Evolutionary conservation across 2,113 vertebrate genomes (phyloP).

Genomic region (Albula glossodonta): DNA sequence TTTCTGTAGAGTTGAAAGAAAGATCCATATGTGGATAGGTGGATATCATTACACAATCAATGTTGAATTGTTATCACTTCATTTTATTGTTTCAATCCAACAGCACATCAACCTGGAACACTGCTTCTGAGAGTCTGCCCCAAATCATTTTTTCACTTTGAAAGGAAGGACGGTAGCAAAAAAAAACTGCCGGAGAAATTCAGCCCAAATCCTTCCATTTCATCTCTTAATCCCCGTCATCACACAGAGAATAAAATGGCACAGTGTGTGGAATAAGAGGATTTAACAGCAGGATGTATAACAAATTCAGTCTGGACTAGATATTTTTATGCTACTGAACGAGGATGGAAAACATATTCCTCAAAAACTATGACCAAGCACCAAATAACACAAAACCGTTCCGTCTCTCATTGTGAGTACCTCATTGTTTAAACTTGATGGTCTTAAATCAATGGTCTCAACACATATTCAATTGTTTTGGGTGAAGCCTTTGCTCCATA

Average conservation of each 20-base stretch:
- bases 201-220: conserved; percentile 47
- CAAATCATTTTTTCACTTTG: background rate
- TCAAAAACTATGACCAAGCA: background rate
- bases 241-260: conserved; percentile 71
- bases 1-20: too few relatives aligned
- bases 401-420: too few relatives aligned
- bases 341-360: background rate
- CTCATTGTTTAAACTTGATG: too few relatives aligned
- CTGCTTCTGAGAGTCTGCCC: background rate
- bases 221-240: conserved; percentile 77
- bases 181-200: conserved; percentile 56
- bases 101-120: background rate
- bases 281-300: conserved; percentile 47
- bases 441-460: too few relatives aligned
- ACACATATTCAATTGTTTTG: background rate
- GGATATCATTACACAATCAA: too few relatives aligned
- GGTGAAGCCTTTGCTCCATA: background rate
- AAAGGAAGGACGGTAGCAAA: conserved; percentile 26
- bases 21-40: too few relatives aligned
- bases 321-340: background rate
- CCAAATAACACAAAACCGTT: too few relatives aligned
- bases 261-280: conserved; percentile 64
- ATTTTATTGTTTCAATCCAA: background rate
- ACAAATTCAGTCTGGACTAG: conserved; percentile 16
- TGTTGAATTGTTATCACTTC: too few relatives aligned